Base-by-base conservation (phyloP, 2,113 vertebrate genomes). In the Hemibagrus wyckioides region DNA sequence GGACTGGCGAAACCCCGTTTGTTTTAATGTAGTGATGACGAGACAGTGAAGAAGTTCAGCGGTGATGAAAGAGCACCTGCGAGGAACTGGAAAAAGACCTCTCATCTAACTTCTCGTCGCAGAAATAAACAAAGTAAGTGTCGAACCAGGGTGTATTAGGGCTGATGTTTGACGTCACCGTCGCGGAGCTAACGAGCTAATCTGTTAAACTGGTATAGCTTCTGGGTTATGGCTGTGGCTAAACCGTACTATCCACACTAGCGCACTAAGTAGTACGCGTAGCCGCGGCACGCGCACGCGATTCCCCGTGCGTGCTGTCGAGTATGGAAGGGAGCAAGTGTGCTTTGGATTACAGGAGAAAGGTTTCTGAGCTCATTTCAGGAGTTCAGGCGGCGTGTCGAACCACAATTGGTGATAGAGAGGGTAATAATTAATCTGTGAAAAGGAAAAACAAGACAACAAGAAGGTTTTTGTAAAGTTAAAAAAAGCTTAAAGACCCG, bases 41-140 rank as follows among this genome's bases (percentile, higher is more conserved):
- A 39, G 82, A 77, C 75, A 81, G 63, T 80, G 61, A 83, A 84
- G 80, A 88, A 90, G 71, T 83, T 56, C 52, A 52, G 82, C 71
- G 82, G 87, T 82, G 84, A 90, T 90, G 87, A 89, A 76, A 15
- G 41, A 59, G 41, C 80, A 52, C 30, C 86, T 76, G 80, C 14
- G 50, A 65, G 87, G 36, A 82, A 82, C 33, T 54, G 33, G n/a
- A n/a, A 82, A 54, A 79, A 89, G 17, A 48, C 65, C 50, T 30
- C 54, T 25, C 19, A 77, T 85, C 59, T 79, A 88, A 56, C 85
- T 50, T 6, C 33, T 54, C 39, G 19, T 10, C 76, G 28, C 0
- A 73, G 30, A 84, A 67, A 36, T 39, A 33, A 57, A 13, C 56
- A 82, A 44, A 71, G 85, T 88, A 82, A 88, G 87, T 82, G 25